Conservation (phyloP, 2,888 invertebrate species). For the Cantharis flavilabris region DNA sequence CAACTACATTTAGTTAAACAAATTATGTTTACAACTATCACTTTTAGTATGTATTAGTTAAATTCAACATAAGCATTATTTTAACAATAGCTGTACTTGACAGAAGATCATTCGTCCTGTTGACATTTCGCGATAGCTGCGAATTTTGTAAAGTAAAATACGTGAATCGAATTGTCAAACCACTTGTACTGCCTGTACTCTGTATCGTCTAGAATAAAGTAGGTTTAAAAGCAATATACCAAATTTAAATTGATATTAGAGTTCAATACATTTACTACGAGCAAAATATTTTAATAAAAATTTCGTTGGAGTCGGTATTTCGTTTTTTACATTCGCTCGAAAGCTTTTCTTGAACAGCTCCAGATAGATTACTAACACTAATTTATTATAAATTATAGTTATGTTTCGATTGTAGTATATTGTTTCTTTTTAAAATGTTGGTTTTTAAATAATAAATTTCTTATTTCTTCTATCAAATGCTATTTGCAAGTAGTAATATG, state of each 20-base stretch:
- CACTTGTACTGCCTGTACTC: conserved; percentile 1
- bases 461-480: background rate
- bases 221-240: conserved; percentile 4
- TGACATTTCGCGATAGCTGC: conserved; percentile 27
- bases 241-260: background rate
- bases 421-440: no score
- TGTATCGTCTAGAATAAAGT: conserved; percentile 9
- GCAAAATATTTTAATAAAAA: background rate
- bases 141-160: conserved; percentile 23
- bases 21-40: background rate
- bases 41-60: background rate
- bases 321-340: background rate
- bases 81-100: conserved; percentile 20
- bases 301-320: background rate
- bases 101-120: conserved; percentile 26
- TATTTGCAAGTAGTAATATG: background rate
- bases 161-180: conserved; percentile 26
- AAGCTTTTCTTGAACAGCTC: background rate
- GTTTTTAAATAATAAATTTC: background rate
- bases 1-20: background rate
- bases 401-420: no score
- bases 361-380: no score
- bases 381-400: no score
- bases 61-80: background rate
- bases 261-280: background rate